Conservation (phyloP, 2,888 invertebrate genomes). For the Tinea semifulvella region DNA sequence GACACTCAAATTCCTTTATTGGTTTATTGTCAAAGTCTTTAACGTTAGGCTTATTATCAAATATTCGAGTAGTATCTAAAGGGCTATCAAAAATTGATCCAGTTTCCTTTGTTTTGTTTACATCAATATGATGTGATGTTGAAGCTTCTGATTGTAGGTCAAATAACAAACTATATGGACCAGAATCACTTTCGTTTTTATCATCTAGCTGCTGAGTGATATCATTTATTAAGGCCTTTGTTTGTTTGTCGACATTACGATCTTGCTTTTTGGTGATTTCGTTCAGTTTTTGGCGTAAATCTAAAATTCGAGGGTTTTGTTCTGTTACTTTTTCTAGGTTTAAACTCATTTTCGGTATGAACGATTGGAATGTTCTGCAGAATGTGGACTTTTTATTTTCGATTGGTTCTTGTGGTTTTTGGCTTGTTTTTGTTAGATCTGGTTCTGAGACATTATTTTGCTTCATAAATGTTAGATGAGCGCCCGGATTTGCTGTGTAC, state of each 20-base stretch:
- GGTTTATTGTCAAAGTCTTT: slow-evolving; percentile 56
- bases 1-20: slow-evolving; percentile 58
- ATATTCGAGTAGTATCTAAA: not conserved
- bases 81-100: not conserved
- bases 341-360: slow-evolving; percentile 57
- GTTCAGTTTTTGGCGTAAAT: slow-evolving; percentile 54
- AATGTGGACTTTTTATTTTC: slow-evolving; percentile 20
- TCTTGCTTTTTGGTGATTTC: slow-evolving; percentile 56
- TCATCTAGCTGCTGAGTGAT: slow-evolving; percentile 52
- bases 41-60: slow-evolving; percentile 46
- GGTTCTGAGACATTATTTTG: slow-evolving; percentile 10
- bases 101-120: slow-evolving; percentile 2
- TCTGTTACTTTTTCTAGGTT: slow-evolving; percentile 49
- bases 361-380: slow-evolving; percentile 41
- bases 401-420: slow-evolving; percentile 35
- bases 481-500: slow-evolving; percentile 21
- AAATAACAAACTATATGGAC: slow-evolving; percentile 69
- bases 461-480: not conserved
- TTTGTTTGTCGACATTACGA: slow-evolving; percentile 47
- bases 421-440: slow-evolving; percentile 30
- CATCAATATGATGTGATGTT: slow-evolving; percentile 28
- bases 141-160: slow-evolving; percentile 53
- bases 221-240: slow-evolving; percentile 50
- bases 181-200: slow-evolving; percentile 60
- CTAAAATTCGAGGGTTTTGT: slow-evolving; percentile 54